A percentile compares a stretch with the other conserved stretches of the same genome.
Evolutionary conservation across 1,140 invertebrate species (phyloP).

Genomic region (Ceratina calcarata): DNA sequence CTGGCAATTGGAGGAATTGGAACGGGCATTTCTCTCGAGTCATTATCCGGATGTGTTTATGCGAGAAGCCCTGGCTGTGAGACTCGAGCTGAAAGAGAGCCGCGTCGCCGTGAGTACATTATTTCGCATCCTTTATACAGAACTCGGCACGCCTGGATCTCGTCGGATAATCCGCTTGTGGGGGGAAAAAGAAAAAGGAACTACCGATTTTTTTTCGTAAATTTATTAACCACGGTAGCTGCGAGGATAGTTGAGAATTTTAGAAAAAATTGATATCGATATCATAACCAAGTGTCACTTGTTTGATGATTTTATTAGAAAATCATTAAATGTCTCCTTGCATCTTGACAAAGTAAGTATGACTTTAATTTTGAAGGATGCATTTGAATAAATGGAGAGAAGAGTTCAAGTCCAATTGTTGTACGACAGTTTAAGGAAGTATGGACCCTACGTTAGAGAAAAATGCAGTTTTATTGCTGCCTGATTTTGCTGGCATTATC

Average conservation of each 20-base stretch:
- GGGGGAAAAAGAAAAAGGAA: too few relatives aligned
- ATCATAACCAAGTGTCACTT: too few relatives aligned
- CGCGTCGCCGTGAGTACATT: slow-evolving; percentile 94
- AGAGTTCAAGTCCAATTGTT: too few relatives aligned
- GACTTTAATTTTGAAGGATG: too few relatives aligned
- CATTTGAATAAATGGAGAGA: too few relatives aligned
- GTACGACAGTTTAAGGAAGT: neutral
- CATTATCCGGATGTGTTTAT: slow-evolving; percentile 99
- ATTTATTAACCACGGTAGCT: too few relatives aligned
- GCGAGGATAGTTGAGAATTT: too few relatives aligned
- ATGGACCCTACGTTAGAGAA: neutral
- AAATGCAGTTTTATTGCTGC: slow-evolving; percentile 25
- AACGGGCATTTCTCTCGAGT: slow-evolving; percentile 96
- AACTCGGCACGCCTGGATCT: slow-evolving; percentile 2
- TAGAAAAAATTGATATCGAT: too few relatives aligned
- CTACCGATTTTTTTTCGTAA: too few relatives aligned
- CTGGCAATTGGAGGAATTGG: slow-evolving; percentile 99
- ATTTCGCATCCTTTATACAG: slow-evolving; percentile 10
- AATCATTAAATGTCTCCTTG: too few relatives aligned
- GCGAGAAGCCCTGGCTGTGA: slow-evolving; percentile 96
- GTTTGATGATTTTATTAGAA: too few relatives aligned
- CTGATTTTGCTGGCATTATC: slow-evolving; percentile 33
- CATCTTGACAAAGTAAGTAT: too few relatives aligned
- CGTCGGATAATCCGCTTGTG: neutral
- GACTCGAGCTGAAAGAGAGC: slow-evolving; percentile 98